Base-by-base conservation (phyloP, 2,888 invertebrate genomes). In the Lamellibrachia satsuma region DNA sequence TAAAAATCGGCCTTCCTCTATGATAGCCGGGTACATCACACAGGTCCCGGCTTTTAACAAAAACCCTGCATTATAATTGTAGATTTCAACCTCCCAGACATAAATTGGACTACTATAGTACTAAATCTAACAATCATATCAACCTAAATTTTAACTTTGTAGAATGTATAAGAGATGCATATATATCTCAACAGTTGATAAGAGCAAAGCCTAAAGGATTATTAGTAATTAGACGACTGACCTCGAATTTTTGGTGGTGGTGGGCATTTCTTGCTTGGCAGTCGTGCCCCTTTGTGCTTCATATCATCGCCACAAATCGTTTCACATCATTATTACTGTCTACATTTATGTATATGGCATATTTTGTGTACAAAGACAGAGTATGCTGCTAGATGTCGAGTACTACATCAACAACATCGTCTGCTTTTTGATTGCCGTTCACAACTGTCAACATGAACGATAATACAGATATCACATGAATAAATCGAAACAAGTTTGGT, bases 211-310 rank as follows among this genome's bases (percentile, higher is more conserved):
- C 15, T 60, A 11, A 60, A 3, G 60, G 60, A 4, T 60, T 60
- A 15, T 22, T 60, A 15, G 60, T 22, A 15, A 11, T 9, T 55
- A 55, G 7, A 55, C 4, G 11, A 4, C 60, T 60, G 22, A 60
- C 60, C 60, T 60, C 60, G 60, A 60, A 60, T 9, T 60, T 60
- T 60, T 22, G 60, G 60, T 60, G 60, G 60, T 60, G 60, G 60
- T 60, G 60, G 60, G 60, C 60, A 60, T 60, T 60, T 60, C 60
- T 60, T 60, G 60, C 60, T 60, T 60, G 60, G 60, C 60, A 60
- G 60, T 60, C 60, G 60, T 60, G 60, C 60, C 60, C 60, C 60
- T 60, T 60, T 60, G 60, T 60, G 60, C 60, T 60, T 60, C 60
- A 60, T 60, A 60, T 60, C 60, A 60, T 60, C 60, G 60, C 15